A percentile compares a stretch with the other conserved stretches of the same genome.
Evolutionary conservation across 2,113 vertebrate genomes (phyloP).

Genomic region (Ptyas mucosa): DNA sequence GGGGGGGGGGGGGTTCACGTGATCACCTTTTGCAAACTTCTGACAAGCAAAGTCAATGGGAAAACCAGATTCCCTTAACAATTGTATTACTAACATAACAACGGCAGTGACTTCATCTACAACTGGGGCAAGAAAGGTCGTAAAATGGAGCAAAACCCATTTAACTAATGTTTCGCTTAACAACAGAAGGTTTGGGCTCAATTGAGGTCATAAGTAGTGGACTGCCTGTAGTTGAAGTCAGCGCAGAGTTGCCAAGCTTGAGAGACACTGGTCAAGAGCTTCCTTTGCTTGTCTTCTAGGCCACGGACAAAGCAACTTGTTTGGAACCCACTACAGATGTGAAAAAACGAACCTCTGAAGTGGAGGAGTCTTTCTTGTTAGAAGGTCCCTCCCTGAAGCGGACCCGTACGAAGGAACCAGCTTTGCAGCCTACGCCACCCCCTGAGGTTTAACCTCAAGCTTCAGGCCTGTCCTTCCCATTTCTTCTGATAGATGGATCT

Average conservation of each 20-base stretch:
- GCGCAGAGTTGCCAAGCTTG: not conserved
- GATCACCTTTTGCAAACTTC: too few relatives aligned
- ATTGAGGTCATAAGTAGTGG: too few relatives aligned
- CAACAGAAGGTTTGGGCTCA: too few relatives aligned
- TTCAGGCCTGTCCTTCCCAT: not conserved
- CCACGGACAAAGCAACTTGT: not conserved
- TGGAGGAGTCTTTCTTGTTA: not conserved
- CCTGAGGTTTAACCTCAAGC: not conserved
- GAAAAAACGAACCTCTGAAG: not conserved
- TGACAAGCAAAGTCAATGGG: too few relatives aligned
- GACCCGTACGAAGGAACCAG: not conserved
- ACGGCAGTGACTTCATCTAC: too few relatives aligned
- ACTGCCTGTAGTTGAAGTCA: not conserved
- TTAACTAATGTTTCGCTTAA: too few relatives aligned
- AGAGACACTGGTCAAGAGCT: not conserved
- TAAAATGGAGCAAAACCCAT: too few relatives aligned
- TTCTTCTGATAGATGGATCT: not conserved
- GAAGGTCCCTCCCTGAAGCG: not conserved
- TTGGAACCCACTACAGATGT: not conserved
- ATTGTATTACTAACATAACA: too few relatives aligned
- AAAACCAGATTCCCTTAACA: too few relatives aligned
- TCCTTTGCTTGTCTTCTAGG: not conserved
- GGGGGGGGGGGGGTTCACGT: too few relatives aligned
- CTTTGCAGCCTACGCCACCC: not conserved
- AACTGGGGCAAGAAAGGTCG: too few relatives aligned